Percentiles rank a stretch among this genome's conserved stretches.
These are phyloP conservation scores for Caenorhabditis elegans DNA, from an alignment of 1,140 invertebrate genomes.

Conservation along the genomic window DNA sequence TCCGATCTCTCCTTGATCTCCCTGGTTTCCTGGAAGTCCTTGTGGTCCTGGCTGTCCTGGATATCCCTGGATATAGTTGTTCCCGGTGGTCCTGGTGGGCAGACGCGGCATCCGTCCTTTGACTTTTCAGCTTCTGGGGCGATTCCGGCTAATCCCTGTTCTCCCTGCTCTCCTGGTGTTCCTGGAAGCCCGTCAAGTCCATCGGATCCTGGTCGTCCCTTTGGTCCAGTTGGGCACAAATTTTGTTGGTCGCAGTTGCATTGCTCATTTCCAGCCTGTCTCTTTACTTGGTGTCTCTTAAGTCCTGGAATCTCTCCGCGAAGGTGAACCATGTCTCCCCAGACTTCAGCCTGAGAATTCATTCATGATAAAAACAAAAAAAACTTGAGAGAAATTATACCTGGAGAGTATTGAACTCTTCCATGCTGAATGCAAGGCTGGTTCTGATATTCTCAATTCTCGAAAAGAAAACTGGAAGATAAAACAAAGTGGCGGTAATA, in stretches of 20 bases:
- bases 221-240: conserved; percentile 31
- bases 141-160: conserved; percentile 28
- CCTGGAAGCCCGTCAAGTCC: conserved; percentile 34
- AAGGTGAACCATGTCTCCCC: conserved; percentile 22
- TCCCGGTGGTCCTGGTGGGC: conserved; percentile 42
- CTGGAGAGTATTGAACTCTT: conserved; percentile 35
- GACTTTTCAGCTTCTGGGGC: background rate
- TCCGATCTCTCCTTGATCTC: conserved; percentile 32
- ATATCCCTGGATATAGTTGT: conserved; percentile 33
- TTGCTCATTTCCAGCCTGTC: conserved; percentile 23
- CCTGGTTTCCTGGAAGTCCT: conserved; percentile 36
- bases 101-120: conserved; percentile 32
- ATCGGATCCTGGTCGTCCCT: conserved; percentile 24
- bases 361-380: background rate
- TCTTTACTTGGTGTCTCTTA: conserved; percentile 19
- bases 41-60: conserved; percentile 40
- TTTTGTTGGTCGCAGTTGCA: conserved; percentile 35
- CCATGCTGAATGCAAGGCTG: conserved; percentile 26
- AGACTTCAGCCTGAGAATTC: conserved; percentile 34
- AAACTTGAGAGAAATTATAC: conserved; percentile 11
- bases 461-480: conserved; percentile 21
- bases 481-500: conserved; percentile 34
- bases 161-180: conserved; percentile 32
- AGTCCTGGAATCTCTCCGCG: background rate
- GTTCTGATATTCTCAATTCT: conserved; percentile 23